Conservation (phyloP, 2,888 invertebrate genomes). For the Lasioglossum morio region DNA sequence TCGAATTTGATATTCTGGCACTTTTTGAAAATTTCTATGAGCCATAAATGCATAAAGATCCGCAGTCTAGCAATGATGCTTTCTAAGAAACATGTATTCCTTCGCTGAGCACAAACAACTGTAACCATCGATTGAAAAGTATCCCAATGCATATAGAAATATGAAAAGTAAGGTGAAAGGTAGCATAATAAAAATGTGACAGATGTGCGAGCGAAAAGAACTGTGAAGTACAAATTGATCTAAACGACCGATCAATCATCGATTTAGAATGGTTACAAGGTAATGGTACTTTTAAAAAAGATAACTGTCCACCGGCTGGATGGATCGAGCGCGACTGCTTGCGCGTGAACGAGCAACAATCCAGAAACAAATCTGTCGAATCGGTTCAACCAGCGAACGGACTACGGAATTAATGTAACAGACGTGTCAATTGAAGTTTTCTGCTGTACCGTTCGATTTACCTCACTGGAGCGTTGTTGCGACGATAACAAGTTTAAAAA, state of each 20-base stretch:
- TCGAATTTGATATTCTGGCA: too few relatives aligned
- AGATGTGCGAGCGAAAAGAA: neutral
- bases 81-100: neutral
- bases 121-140: neutral
- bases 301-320: neutral
- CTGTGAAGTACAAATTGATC: conserved; percentile 8
- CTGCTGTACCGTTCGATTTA: neutral
- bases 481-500: neutral
- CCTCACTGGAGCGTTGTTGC: neutral
- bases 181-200: neutral
- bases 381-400: neutral
- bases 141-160: neutral
- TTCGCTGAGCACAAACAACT: neutral
- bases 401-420: neutral
- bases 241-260: conserved; percentile 22
- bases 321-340: conserved; percentile 30
- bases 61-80: neutral
- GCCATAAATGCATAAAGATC: too few relatives aligned
- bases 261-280: neutral
- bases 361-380: conserved; percentile 31
- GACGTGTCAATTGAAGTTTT: conserved; percentile 18
- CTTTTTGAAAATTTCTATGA: too few relatives aligned
- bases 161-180: neutral
- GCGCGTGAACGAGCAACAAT: conserved; percentile 49
- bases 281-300: conserved; percentile 6